Evolutionary conservation across 2,888 invertebrate species (phyloP).

Genomic region (Orchesella flavescens): DNA sequence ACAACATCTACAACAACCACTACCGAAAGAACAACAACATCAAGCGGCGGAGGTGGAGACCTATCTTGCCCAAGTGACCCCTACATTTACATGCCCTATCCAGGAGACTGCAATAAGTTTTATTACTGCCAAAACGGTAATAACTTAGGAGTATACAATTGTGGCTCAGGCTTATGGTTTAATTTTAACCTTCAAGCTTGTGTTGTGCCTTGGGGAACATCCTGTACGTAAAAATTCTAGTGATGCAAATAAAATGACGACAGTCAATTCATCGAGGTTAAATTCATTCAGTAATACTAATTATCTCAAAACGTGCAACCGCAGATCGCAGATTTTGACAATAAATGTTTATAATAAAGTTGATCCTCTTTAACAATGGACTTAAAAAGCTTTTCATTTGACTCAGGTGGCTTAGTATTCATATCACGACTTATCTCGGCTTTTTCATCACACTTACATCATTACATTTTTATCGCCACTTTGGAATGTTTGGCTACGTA

Average conservation of each 20-base stretch:
- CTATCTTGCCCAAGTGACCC: constrained; percentile 32
- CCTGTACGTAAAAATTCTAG: constrained; percentile 10
- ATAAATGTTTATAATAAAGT: no score
- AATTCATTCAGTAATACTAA: neutral
- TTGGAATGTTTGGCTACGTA: no score
- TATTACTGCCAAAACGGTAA: constrained; percentile 27
- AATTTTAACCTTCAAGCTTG: constrained; percentile 31
- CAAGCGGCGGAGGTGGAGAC: neutral
- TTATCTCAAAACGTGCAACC: no score
- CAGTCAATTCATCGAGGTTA: no score
- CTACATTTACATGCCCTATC: constrained; percentile 45
- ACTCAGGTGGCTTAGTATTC: no score
- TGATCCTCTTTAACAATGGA: no score
- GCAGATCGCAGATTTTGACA: no score
- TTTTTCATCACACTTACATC: no score
- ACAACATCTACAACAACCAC: constrained; percentile 14
- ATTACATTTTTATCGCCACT: no score
- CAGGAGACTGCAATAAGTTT: constrained; percentile 50
- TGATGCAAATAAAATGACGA: no score
- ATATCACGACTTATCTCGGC: no score
- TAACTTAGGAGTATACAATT: constrained; percentile 22
- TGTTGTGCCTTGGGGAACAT: constrained; percentile 28
- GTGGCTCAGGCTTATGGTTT: constrained; percentile 35
- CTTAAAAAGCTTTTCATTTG: no score
- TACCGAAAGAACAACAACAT: constrained; percentile 17